phyloP scores from a whole-genome alignment of 2,797 vertebrate genomes.

The Coregonus ussuriensis region DNA sequence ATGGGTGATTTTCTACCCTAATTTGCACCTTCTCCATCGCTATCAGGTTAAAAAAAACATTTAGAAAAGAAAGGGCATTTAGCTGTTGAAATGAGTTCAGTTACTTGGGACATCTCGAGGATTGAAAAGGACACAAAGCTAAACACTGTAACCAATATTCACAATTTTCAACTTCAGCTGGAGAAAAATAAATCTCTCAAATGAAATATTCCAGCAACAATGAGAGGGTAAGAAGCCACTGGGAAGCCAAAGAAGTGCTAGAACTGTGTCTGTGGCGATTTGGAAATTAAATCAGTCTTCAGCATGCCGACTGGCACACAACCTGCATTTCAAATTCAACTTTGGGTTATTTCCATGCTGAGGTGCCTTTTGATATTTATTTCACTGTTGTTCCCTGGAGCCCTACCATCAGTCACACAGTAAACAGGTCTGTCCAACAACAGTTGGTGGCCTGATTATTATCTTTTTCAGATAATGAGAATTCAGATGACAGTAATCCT shows the following conservation, averaged over 20 bases:
- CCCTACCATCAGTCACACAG: neutral
- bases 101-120: neutral
- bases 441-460: slow-evolving; percentile 26
- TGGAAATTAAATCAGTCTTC: neutral
- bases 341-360: neutral
- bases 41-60: neutral
- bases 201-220: neutral
- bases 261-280: neutral
- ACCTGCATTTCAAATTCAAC: neutral
- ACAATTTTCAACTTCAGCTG: neutral
- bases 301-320: neutral
- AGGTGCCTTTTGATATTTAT: neutral
- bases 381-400: neutral
- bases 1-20: neutral
- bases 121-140: neutral
- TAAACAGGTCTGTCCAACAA: slow-evolving; percentile 12
- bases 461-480: slow-evolving; percentile 27
- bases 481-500: slow-evolving; percentile 17
- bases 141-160: neutral
- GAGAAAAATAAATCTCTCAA: neutral
- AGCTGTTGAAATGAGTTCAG: neutral
- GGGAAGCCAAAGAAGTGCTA: neutral
- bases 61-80: neutral
- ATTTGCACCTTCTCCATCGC: neutral
- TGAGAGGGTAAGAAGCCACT: slow-evolving; percentile 2